Conservation (phyloP, 2,888 invertebrate genomes). For the Machimus atricapillus region DNA sequence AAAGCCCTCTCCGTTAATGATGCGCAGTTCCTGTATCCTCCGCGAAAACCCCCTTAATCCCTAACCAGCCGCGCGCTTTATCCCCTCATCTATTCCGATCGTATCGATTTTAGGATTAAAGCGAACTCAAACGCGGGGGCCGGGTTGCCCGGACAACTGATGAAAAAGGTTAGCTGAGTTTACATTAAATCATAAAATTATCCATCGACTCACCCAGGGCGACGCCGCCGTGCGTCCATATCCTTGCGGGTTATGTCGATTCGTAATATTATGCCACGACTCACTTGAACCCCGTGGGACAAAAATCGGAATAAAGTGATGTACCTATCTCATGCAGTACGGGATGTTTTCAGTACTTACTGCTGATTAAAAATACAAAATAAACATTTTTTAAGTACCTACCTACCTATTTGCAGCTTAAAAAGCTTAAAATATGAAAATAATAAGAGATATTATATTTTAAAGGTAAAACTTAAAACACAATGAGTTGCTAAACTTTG, state of each 20-base stretch:
- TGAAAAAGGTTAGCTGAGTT: constrained; percentile 37
- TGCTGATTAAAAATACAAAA: background rate
- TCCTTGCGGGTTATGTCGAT: background rate
- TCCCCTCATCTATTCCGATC: constrained; percentile 45
- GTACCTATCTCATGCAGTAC: background rate
- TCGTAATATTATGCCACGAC: background rate
- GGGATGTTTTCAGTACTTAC: background rate
- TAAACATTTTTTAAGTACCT: background rate
- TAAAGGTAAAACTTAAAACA: no score
- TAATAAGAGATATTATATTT: background rate
- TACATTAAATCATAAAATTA: constrained; percentile 39
- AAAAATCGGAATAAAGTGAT: background rate
- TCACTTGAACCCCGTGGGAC: background rate
- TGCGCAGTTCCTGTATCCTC: constrained; percentile 39
- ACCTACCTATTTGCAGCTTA: no score
- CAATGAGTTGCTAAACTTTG: no score
- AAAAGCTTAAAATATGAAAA: background rate
- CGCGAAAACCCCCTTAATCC: constrained; percentile 45
- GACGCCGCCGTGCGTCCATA: background rate
- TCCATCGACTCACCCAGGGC: background rate
- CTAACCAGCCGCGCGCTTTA: constrained; percentile 40
- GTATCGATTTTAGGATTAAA: constrained; percentile 56
- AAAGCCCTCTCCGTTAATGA: constrained; percentile 39
- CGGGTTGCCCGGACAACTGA: background rate
- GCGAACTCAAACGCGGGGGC: constrained; percentile 38